phyloP scores from a whole-genome alignment of 2,888 invertebrate species.

The Tenthredo mesomela region DNA sequence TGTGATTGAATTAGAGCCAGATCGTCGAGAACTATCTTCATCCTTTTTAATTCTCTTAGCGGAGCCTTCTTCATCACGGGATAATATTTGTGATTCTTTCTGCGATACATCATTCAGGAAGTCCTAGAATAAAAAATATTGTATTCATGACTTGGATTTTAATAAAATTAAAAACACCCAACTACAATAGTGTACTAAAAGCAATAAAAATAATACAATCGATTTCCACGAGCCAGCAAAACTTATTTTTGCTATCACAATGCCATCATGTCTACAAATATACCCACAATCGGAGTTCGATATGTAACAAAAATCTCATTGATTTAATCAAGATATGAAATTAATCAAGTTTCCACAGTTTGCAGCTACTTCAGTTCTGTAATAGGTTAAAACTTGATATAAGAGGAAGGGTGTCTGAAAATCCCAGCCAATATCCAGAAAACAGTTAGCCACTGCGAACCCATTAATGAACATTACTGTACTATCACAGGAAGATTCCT shows the following conservation, averaged over 20 bases:
- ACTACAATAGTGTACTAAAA: background rate
- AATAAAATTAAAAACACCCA: background rate
- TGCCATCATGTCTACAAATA: background rate
- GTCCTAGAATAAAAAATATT: constrained; percentile 62
- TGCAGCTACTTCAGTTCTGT: background rate
- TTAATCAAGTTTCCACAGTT: background rate
- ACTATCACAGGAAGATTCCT: no score
- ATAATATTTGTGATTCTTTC: constrained; percentile 57
- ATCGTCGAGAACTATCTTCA: background rate
- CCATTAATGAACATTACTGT: no score
- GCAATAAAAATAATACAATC: background rate
- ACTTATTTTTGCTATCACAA: background rate
- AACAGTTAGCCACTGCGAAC: no score
- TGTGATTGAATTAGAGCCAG: background rate
- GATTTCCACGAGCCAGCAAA: background rate
- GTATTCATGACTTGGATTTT: background rate
- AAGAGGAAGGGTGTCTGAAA: background rate
- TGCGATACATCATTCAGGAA: constrained; percentile 64
- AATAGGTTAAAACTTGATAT: background rate
- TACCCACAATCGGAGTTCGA: background rate
- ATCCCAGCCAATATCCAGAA: background rate
- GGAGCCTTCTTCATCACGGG: constrained; percentile 33
- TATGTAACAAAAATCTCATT: background rate
- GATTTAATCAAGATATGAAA: background rate
- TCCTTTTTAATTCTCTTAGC: constrained; percentile 41